These are phyloP conservation scores for Myopa testacea DNA, from an alignment of 2,888 invertebrate species.

Conservation along the genomic window DNA sequence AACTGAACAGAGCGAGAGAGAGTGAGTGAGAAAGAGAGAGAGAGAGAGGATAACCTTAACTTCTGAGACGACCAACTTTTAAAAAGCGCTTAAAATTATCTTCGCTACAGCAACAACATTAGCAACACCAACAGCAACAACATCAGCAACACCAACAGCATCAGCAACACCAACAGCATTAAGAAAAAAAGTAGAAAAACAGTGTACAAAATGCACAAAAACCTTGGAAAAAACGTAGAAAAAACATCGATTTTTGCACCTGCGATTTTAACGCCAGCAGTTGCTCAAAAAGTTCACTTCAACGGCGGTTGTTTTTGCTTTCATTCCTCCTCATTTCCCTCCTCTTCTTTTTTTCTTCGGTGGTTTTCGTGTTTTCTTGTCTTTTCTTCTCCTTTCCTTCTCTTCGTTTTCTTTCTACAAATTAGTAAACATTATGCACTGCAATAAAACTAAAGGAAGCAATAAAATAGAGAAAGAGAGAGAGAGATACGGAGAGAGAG, in stretches of 20 bases:
- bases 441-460: background rate
- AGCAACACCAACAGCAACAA: too few species aligned
- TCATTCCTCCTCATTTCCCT: too few species aligned
- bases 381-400: background rate
- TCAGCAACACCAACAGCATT: background rate
- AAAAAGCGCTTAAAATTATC: constrained; percentile 35
- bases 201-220: background rate
- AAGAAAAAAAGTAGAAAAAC: background rate
- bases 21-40: background rate
- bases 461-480: constrained; percentile 1
- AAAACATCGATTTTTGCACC: constrained; percentile 20
- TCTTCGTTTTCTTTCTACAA: background rate
- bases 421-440: constrained; percentile 35
- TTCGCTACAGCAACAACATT: constrained; percentile 5
- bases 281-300: constrained; percentile 2
- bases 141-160: background rate
- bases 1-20: background rate
- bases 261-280: constrained; percentile 32
- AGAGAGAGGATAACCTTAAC: background rate
- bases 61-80: background rate
- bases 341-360: background rate
- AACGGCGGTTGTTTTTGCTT: background rate
- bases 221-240: background rate
- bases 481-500: background rate
- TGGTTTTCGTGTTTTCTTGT: background rate